Evolutionary conservation across 2,888 invertebrate species (phyloP), one percentile per base, ranked within the genome.

Genomic region (Leptura quadrifasciata): DNA sequence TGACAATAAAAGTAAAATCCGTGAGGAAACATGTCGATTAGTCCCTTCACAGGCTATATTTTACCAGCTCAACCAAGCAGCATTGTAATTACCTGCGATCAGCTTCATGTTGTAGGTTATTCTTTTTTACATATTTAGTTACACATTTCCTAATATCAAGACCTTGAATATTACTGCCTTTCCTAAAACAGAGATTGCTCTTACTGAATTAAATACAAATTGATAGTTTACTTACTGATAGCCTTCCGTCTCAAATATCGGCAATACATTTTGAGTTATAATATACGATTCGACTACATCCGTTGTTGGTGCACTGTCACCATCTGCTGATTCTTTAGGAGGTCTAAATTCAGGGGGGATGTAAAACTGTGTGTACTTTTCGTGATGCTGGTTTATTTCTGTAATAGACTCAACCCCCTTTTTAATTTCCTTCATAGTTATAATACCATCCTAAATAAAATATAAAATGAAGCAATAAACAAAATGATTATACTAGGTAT

Each of bases 331-430:
- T 10, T 81, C 80, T 74, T 82, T 86, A 78, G 83, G 85, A 8
- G 87, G 87, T 35, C 88, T 81, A 58, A 86, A 79, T 64, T 84
- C 82, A n/a, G 85, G 83, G 74, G 85, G 82, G 76, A 94, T 85
- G 47, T 90, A 89, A 67, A 92, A 90, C 71, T 88, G 85, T 81
- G 86, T 87, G 74, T 91, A 82, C 71, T 89, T 86, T 17, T 92
- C 92, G 89, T 95, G 94, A 61, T 91, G 89, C 67, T 90, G 86
- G 85, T 94, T 92, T 20, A 96, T 90, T 0, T 91, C 91, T 64
- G 92, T 91, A 75, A 97, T 93, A 77, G 94, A 95, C 86, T 95
- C 95, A 55, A 97, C 95, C 27, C 97, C 97, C 87, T 95, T 95
- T 52, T 93, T 93, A 76, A 93, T 87, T 88, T 94, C 93, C 64